Percentiles rank a stretch among this genome's conserved stretches.
phyloP scores from a whole-genome alignment of 2,113 vertebrate species.

The Mobula hypostoma region DNA sequence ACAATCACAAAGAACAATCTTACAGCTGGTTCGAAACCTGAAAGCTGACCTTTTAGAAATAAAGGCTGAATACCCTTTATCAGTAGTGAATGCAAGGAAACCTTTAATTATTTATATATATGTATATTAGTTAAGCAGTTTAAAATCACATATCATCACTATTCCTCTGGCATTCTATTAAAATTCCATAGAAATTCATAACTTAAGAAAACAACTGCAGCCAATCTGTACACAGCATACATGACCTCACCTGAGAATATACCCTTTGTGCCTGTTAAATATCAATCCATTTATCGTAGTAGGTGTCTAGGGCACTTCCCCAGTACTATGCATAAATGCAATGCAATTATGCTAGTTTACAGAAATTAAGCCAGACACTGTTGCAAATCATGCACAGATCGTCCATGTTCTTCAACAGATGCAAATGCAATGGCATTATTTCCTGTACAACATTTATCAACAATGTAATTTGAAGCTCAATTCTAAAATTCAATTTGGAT shows the following conservation, averaged over 20 bases:
- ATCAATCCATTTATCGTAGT: background rate
- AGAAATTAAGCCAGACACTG: too few species aligned
- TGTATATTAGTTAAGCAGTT: background rate
- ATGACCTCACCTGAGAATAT: background rate
- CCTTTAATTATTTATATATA: background rate
- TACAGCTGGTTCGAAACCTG: background rate
- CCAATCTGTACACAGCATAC: background rate
- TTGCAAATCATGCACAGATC: too few species aligned
- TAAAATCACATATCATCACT: background rate
- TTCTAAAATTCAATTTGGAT: too few species aligned
- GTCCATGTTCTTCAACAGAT: too few species aligned
- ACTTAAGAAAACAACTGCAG: background rate
- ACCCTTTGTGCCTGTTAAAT: background rate
- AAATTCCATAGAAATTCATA: background rate
- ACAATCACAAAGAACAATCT: background rate
- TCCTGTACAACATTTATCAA: too few species aligned
- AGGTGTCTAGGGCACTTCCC: too few species aligned
- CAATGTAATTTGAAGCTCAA: too few species aligned
- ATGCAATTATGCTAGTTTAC: too few species aligned
- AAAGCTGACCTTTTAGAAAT: background rate
- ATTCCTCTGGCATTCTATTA: background rate
- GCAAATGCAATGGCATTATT: too few species aligned
- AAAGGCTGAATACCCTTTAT: background rate
- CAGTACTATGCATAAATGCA: too few species aligned
- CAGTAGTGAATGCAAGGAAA: background rate